Evolutionary conservation across 1,140 invertebrate species (phyloP), one percentile per base, ranked within the genome.

Genomic region (Musca vetustissima): DNA sequence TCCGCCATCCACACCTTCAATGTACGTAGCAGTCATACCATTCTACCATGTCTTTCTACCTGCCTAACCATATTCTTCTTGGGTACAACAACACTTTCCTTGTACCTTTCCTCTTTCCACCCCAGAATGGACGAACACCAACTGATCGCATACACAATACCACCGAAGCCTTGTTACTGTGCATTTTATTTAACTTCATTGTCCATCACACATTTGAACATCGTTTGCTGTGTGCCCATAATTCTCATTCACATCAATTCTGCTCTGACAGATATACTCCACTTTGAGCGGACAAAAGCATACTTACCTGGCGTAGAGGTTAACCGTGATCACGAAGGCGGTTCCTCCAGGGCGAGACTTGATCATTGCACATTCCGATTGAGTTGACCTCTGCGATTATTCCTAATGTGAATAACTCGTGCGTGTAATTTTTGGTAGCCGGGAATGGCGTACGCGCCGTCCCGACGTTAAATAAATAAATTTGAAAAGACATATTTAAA

Each of bases 301-400:
- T 83, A 83, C 80, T 83, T 83, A 83, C 82, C 81, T 83, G 82
- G 77, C 76, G 79, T 75, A 77, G 86, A 85, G 84, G 81, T 79
- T 81, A 71, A 86, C 84, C 84, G 77, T 86, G 86, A 88, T 88
- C 87, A 86, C 52, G 72, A 86, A 88, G 87, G 85, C 80, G 84
- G 85, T 87, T 85, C 81, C 83, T 83, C 85, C 85, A 85, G 85
- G 82, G 81, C 72, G 86, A 88, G 85, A 81, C 86, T 83, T 70
- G 49, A 57, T 61, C 72, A 73, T 73, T 73, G 67, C 73, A 72
- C 72, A 68, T 64, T 67, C 8, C 68, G 70, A 73, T 71, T 73
- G 72, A 72, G 74, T 78, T 78, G 76, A 78, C 76, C 71, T 71
- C 61, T 17, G 43, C 72, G 70, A 73, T 72, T 73, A 73, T 69